phyloP scores from a whole-genome alignment of 2,113 vertebrate genomes.

The Bucco capensis region DNA sequence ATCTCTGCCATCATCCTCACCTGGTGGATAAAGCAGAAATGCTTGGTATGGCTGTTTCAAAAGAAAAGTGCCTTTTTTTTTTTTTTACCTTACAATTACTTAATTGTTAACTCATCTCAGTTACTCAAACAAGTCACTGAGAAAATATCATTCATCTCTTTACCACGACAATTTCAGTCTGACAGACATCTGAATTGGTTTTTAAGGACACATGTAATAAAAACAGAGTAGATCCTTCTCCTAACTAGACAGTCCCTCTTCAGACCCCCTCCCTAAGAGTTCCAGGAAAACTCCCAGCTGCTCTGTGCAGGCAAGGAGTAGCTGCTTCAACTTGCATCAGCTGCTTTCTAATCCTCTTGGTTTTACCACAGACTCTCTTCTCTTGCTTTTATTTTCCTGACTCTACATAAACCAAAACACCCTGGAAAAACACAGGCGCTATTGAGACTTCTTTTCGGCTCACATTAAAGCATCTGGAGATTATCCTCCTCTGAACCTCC shows the following conservation, averaged over 20 bases:
- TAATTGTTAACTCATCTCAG: background rate
- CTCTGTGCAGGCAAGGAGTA: background rate
- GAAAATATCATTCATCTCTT: background rate
- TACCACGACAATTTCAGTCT: background rate
- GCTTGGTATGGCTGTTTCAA: background rate
- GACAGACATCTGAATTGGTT: background rate
- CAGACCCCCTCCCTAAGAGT: background rate
- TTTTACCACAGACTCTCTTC: no score
- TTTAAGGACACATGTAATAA: background rate
- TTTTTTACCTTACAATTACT: background rate
- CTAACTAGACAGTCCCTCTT: background rate
- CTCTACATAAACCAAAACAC: background rate
- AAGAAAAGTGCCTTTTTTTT: background rate
- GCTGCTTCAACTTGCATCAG: background rate
- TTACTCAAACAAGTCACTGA: background rate
- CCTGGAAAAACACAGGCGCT: background rate
- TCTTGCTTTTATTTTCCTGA: background rate
- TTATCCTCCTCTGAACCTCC: background rate
- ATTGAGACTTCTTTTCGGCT: background rate
- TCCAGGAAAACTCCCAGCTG: background rate
- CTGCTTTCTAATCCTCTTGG: background rate
- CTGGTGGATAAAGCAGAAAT: conserved; percentile 61
- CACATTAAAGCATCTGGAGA: background rate
- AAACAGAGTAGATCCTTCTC: background rate
- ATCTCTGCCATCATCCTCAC: conserved; percentile 88